A percentile compares a stretch with the other conserved stretches of the same genome.
Conservation (phyloP, 2,888 invertebrate species). For the Axea sp. region DNA sequence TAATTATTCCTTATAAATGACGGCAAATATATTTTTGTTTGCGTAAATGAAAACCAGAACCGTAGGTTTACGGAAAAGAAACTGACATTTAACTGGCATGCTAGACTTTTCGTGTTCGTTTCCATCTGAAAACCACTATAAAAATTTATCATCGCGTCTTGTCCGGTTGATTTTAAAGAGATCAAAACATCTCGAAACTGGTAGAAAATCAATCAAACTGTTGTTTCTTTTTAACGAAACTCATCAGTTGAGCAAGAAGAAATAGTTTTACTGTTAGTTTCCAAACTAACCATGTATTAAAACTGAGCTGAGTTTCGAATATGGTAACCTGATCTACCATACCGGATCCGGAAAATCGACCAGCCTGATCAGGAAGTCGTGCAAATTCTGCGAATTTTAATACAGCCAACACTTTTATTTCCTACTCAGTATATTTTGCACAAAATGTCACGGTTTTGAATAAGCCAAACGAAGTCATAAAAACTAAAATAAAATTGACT, state of each 20-base stretch:
- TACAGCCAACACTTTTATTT: too few relatives aligned
- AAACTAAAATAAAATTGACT: neutral
- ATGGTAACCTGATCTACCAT: constrained; percentile 32
- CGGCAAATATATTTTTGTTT: too few relatives aligned
- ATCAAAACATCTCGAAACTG: constrained; percentile 33
- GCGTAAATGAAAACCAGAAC: too few relatives aligned
- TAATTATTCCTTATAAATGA: too few relatives aligned
- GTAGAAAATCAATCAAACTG: constrained; percentile 42
- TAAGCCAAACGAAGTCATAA: too few relatives aligned
- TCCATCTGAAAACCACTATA: constrained; percentile 7
- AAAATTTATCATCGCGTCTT: constrained; percentile 24
- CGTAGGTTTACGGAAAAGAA: too few relatives aligned
- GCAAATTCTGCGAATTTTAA: neutral
- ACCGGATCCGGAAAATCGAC: constrained; percentile 39
- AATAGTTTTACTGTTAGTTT: constrained; percentile 47
- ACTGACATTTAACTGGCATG: too few relatives aligned
- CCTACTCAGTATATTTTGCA: too few relatives aligned
- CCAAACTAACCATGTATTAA: constrained; percentile 5
- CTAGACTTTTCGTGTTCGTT: too few relatives aligned
- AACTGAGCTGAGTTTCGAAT: constrained; percentile 20
- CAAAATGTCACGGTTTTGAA: too few relatives aligned
- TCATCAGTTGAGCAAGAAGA: constrained; percentile 16
- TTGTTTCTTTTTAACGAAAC: constrained; percentile 25
- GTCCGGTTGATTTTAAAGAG: constrained; percentile 34
- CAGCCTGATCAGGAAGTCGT: constrained; percentile 26